Base-by-base conservation (phyloP, 2,113 vertebrate genomes). In the Thomomys bottae region DNA sequence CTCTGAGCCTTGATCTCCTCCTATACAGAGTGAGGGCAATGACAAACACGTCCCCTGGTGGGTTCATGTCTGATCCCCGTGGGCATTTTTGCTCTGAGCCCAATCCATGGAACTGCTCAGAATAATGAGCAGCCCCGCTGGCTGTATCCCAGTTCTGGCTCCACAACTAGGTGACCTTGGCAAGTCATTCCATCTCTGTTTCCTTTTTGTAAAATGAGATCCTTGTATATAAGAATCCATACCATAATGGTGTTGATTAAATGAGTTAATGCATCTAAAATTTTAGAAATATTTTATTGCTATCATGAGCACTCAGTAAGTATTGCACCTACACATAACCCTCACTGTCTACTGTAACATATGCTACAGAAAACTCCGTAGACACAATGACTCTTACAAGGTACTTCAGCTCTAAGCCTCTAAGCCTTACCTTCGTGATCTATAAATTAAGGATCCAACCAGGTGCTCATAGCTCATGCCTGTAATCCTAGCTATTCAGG, bases 181-280 rank as follows among this genome's bases (percentile, higher is more conserved):
- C 21, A 82, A 75, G 26, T 42, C 32, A 78, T 30, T 34, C 72
- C 17, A 83, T 24, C 24, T 92, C 40, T 73, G 38, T 75, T 9
- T 79, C n/a, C 54, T 89, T 28, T 63, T 54, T 68, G 5, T 81
- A 84, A 87, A 77, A 92, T 75, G 15, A 42, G 32, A 82, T 64
- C 70, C 26, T 94, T 59, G 34, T 11, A 63, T 54, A 54, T 54
- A 54, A 54, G 68, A 61, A 77, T 18, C 10, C 67, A 64, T 26
- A 21, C 42, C 1, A 8, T 61, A 89, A 80, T 72, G 49, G 20
- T 34, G 70, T 6, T 57, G 23, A 87, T 67, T 84, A 91, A 87
- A 42, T 61, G 5, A 73, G n/a, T 79, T 49, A 66, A 78, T 34
- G 36, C 6, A 18, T 64, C 17, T 75, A 70, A 95, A 92, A 84